These are phyloP conservation scores for Dipodomys stephensi DNA, from an alignment of 2,113 vertebrate species.

Conservation along the genomic window DNA sequence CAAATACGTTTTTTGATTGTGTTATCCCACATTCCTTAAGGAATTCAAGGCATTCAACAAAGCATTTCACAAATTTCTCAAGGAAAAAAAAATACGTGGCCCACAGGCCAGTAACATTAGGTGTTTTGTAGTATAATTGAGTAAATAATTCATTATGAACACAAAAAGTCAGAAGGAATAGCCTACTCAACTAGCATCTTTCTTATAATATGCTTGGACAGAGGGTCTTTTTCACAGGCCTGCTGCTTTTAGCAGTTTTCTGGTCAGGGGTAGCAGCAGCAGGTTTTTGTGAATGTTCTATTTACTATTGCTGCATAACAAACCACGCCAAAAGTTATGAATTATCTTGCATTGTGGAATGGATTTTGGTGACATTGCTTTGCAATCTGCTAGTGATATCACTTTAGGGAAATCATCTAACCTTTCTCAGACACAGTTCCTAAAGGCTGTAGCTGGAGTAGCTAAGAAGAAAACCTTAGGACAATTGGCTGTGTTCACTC, in stretches of 20 bases:
- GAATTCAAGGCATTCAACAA: conserved; percentile 47
- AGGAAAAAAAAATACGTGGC: background rate
- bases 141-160: background rate
- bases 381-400: background rate
- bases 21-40: background rate
- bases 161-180: conserved; percentile 14
- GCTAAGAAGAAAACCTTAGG: conserved; percentile 44
- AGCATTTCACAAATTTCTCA: conserved; percentile 6
- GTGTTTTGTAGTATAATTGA: conserved; percentile 14
- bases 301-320: background rate
- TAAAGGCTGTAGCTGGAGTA: background rate
- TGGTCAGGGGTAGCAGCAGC: background rate
- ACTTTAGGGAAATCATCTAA: background rate
- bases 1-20: background rate
- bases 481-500: background rate
- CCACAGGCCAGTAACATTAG: background rate
- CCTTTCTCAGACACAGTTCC: background rate
- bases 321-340: background rate
- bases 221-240: background rate
- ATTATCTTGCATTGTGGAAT: background rate
- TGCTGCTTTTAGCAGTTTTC: conserved; percentile 39
- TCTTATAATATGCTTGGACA: background rate
- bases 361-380: background rate
- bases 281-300: conserved; percentile 14
- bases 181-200: background rate